Base-by-base conservation (phyloP, 2,888 invertebrate genomes). In the Oscheius onirici region DNA sequence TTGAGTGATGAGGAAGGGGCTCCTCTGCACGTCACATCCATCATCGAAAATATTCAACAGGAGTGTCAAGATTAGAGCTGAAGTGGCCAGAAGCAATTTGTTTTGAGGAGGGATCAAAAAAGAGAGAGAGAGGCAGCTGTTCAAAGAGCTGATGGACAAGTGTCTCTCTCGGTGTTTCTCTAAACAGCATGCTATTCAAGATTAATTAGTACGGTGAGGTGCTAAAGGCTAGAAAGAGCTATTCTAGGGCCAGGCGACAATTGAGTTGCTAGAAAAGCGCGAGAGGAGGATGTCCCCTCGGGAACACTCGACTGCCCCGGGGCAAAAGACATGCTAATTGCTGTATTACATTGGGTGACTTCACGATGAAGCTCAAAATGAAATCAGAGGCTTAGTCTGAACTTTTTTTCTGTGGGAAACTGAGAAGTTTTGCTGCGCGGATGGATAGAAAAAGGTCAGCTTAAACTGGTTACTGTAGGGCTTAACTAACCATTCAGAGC, bases 41-140 rank as follows among this genome's bases (percentile, higher is more conserved):
- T 58, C 58, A 58, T 58, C 58, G 20, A 41, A 41, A 58, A 58
- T 58, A 58, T 58, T 58, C 58, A 58, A 58, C 58, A 58, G 41
- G 40, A 58, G 41, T 46, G n/a, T 28, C 55, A 55, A 55, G 55
- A 55, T 55, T 55, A 55, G 55, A 55, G 55, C 22, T 26, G 52
- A 24, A 55, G 24, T 28, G 55, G 26, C 55, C 28, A 24, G 55
- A 55, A n/a, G 55, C 55, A 55, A 55, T 55, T 55, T 55, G 28
- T 55, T 26, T 28, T n/a, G 13, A 26, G 55, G 55, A 55, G 55
- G 24, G 22, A n/a, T 55, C 55, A 55, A 55, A 20, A 55, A 24
- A 28, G 28, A 24, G 8, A 26, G 52, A 52, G 26, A 55, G 55
- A 11, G 3, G 46, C 55, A 28, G 55, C 28, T 55, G 55, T 26